Conservation (phyloP, 2,113 vertebrate species). For the Bubo scandiacus region DNA sequence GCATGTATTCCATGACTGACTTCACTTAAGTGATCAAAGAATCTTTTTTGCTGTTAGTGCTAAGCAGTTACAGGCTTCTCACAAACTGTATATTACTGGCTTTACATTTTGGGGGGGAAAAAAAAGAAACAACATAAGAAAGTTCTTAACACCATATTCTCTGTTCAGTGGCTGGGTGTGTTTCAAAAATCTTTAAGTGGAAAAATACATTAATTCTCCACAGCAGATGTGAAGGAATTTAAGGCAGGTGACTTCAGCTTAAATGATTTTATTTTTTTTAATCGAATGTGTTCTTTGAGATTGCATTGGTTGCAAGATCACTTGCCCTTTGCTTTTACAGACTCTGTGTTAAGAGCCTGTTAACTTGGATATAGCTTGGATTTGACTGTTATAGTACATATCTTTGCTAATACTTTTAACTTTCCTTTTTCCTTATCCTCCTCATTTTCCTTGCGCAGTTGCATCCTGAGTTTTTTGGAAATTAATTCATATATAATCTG, state of each 20-base stretch:
- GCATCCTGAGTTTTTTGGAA: background rate
- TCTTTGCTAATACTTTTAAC: background rate
- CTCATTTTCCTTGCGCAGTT: background rate
- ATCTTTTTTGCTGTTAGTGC: background rate
- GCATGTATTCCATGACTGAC: background rate
- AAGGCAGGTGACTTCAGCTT: background rate
- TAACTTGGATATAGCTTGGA: background rate
- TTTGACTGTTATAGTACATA: background rate
- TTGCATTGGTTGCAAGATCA: background rate
- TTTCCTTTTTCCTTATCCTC: background rate
- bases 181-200: background rate
- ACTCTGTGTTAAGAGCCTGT: background rate
- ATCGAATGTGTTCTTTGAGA: background rate
- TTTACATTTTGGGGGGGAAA: background rate
- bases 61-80: background rate
- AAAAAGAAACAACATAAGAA: background rate
- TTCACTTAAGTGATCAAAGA: background rate
- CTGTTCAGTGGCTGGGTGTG: background rate
- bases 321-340: background rate
- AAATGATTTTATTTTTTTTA: background rate
- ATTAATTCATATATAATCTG: background rate
- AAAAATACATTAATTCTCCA: background rate
- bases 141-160: background rate
- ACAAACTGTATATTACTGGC: background rate
- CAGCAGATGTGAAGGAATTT: background rate